Evolutionary conservation across 2,797 vertebrate genomes (phyloP).

Genomic region (Lepilemur ruficaudatus): DNA sequence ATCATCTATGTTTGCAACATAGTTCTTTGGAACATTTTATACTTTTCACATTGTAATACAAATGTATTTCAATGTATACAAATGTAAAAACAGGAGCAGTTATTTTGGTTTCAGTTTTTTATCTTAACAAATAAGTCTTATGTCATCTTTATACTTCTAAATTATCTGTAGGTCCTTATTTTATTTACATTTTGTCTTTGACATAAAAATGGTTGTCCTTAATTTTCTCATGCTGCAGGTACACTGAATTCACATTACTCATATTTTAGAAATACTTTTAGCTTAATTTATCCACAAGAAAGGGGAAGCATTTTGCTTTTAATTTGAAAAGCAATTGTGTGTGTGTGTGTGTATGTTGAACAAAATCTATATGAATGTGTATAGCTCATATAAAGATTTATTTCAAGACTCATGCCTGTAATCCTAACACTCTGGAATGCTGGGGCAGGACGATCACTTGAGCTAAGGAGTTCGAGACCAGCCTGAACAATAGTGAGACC

Average conservation of each 20-base stretch:
- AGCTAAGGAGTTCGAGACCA: too few relatives aligned
- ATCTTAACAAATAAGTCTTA: slow-evolving; percentile 43
- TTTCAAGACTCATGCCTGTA: neutral
- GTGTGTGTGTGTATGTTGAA: neutral
- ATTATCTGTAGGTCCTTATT: slow-evolving; percentile 31
- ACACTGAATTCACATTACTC: neutral
- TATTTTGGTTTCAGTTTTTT: slow-evolving; percentile 61
- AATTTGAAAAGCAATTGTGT: neutral
- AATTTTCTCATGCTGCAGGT: slow-evolving; percentile 23
- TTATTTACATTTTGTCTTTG: slow-evolving; percentile 48
- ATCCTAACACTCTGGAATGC: too few relatives aligned
- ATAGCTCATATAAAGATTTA: neutral
- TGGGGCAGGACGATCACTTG: too few relatives aligned
- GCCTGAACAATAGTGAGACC: too few relatives aligned
- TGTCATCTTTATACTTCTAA: slow-evolving; percentile 39
- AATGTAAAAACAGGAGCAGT: slow-evolving; percentile 59
- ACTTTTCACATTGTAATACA: slow-evolving; percentile 52
- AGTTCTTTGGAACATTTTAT: slow-evolving; percentile 53
- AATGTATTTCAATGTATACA: slow-evolving; percentile 56
- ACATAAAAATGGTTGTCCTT: slow-evolving; percentile 32
- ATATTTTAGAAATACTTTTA: slow-evolving; percentile 52
- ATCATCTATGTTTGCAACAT: slow-evolving; percentile 15
- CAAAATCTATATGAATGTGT: neutral
- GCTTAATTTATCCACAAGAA: slow-evolving; percentile 1
- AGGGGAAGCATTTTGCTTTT: neutral